Percentiles rank a stretch among this genome's conserved stretches.
These are phyloP conservation scores for Gorsachius goisagi DNA, from an alignment of 2,113 vertebrate species.

Conservation along the genomic window DNA sequence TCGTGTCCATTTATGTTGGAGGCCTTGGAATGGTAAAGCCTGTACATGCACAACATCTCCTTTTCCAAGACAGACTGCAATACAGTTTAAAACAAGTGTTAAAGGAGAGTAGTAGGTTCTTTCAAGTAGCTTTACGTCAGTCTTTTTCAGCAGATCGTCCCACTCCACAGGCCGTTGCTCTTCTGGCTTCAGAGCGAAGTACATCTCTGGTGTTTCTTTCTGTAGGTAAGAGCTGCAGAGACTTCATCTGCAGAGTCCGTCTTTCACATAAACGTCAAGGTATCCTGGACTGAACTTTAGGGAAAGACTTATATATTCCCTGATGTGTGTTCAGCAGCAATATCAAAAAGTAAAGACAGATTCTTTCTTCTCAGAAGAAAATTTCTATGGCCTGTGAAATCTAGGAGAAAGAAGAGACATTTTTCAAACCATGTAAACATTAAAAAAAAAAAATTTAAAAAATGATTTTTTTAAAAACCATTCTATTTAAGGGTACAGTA, in stretches of 20 bases:
- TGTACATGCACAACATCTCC: slow-evolving; percentile 84
- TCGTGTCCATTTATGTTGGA: slow-evolving; percentile 56
- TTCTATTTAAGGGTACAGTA: not conserved
- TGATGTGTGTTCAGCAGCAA: slow-evolving; percentile 76
- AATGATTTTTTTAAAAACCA: not conserved
- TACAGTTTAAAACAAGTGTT: slow-evolving; percentile 71
- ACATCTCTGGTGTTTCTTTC: slow-evolving; percentile 14
- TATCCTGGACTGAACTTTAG: slow-evolving; percentile 62
- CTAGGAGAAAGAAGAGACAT: slow-evolving; percentile 59
- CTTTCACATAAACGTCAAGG: slow-evolving; percentile 47
- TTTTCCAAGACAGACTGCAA: slow-evolving; percentile 63
- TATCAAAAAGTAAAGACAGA: slow-evolving; percentile 84
- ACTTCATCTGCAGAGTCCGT: slow-evolving; percentile 36
- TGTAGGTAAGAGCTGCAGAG: slow-evolving; percentile 28
- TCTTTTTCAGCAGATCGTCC: slow-evolving; percentile 36
- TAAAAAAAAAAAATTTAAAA: not conserved
- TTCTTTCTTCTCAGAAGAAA: slow-evolving; percentile 99
- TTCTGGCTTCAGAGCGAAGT: slow-evolving; percentile 26
- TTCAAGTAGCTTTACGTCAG: slow-evolving; percentile 51
- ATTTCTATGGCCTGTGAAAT: slow-evolving; percentile 97
- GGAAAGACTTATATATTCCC: slow-evolving; percentile 67
- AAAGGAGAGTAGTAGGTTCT: slow-evolving; percentile 68
- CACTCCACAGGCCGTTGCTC: slow-evolving; percentile 20
- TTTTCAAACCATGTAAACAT: not conserved
- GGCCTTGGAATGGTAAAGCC: slow-evolving; percentile 79